phyloP scores from a whole-genome alignment of 30 jellyfish, hydroid and myxozoan genomes.

The Nemopilema nomurai region DNA sequence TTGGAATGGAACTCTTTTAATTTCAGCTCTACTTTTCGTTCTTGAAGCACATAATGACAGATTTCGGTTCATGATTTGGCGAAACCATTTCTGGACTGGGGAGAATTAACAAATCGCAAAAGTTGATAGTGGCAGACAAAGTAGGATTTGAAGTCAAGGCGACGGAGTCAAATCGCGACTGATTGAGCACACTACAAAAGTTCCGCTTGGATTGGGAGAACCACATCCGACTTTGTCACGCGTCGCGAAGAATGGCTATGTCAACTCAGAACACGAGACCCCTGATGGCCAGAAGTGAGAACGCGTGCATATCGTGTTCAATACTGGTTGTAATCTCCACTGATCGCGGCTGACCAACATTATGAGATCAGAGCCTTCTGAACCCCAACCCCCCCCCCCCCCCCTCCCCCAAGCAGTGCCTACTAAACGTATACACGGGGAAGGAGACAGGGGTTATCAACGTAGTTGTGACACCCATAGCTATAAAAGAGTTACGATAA shows the following conservation, averaged over 20 bases:
- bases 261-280: not conserved
- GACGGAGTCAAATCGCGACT: not conserved
- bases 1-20: too few relatives aligned
- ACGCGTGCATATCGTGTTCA: constrained; percentile 4
- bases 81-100: not conserved
- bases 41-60: too few relatives aligned
- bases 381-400: not conserved
- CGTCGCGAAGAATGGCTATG: not conserved
- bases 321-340: not conserved
- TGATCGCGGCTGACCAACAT: not conserved
- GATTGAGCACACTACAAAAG: not conserved
- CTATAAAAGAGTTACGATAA: too few relatives aligned
- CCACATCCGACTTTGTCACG: not conserved
- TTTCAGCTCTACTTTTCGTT: too few relatives aligned
- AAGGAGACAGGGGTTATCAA: too few relatives aligned
- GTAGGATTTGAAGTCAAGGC: not conserved
- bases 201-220: not conserved
- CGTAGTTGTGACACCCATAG: too few relatives aligned
- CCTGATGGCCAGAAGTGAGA: not conserved
- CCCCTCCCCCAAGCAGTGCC: too few relatives aligned
- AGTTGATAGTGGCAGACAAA: not conserved
- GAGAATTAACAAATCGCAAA: not conserved
- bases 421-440: too few relatives aligned
- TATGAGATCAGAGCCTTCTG: not conserved
- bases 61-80: not conserved